These are phyloP conservation scores for Tylochromis polylepis DNA, from an alignment of 2,113 vertebrate species.

Conservation along the genomic window DNA sequence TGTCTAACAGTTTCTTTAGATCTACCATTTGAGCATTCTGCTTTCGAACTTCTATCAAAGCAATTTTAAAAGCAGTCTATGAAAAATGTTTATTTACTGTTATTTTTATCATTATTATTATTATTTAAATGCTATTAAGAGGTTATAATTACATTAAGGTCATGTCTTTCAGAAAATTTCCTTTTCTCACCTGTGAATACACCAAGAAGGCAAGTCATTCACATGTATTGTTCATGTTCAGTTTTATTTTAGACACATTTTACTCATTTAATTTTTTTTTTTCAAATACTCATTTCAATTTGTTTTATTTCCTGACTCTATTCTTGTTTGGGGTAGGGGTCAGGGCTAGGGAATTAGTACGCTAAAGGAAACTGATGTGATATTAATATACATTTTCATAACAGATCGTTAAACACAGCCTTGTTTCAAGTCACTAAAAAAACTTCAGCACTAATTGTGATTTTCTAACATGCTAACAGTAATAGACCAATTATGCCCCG, in stretches of 20 bases:
- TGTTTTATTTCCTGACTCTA: background rate
- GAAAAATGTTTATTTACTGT: background rate
- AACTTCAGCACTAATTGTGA: background rate
- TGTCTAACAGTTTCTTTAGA: background rate
- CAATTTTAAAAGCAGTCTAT: background rate
- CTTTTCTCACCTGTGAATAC: background rate
- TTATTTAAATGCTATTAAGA: background rate
- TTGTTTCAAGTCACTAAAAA: background rate
- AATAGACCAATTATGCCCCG: background rate
- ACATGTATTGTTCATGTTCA: background rate
- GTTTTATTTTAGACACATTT: background rate
- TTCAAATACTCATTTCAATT: too few relatives aligned
- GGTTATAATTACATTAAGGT: background rate
- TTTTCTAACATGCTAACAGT: background rate
- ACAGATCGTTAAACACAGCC: background rate
- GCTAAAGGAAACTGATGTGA: accelerated
- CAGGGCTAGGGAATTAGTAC: background rate
- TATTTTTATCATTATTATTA: background rate
- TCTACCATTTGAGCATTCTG: background rate
- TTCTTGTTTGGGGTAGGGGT: background rate
- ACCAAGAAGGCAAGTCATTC: background rate
- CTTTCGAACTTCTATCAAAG: background rate
- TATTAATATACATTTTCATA: background rate
- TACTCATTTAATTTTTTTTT: too few relatives aligned
- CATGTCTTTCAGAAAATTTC: background rate